Evolutionary conservation across 2,797 vertebrate species (phyloP), one percentile per base, ranked within the genome.

Genomic region (Hippopotamyrus pictus): DNA sequence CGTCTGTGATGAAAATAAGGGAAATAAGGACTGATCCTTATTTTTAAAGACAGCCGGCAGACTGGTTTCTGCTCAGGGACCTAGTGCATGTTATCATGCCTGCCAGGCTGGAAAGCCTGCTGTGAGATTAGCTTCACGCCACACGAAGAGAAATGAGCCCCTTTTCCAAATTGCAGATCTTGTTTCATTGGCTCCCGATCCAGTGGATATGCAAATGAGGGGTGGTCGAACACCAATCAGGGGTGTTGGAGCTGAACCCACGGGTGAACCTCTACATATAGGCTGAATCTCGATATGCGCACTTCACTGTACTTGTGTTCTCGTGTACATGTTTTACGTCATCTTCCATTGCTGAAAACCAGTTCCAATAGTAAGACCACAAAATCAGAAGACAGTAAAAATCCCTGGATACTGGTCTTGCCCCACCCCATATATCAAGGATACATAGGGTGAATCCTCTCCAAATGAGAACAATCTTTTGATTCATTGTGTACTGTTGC

Each of bases 1-100:
- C 85, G 90, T 44, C 87, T 57, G 37, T 73, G 25, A 33, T 54
- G 89, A 19, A 83, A 88, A 88, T 87, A 87, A 76, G 65, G 85
- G 85, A 82, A 82, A 82, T 82, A 82, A 84, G 53, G 65, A 51
- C 85, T 53, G 53, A 59, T 88, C 86, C 65, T 79, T 89, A 69
- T 73, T 73, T 86, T 86, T 73, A 89, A 73, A 41, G 50, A 19
- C 41, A 48, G 33, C 59, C 17, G 59, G 89, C 69, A 86, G 69
- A 41, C 65, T 37, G 50, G 57, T 25, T 41, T 44, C 44, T 53
- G 82, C 83, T 73, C 48, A 50, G 84, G 22, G 50, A 73, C 83
- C 69, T 73, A 22, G 57, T 62, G 57, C 17, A 59, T 88, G 37
- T 62, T 51, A 44, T 62, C 51, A 59, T 57, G 51, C 54, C 33